Evolutionary conservation across 2,113 vertebrate genomes (phyloP).

Genomic region (Vanacampus margaritifer): DNA sequence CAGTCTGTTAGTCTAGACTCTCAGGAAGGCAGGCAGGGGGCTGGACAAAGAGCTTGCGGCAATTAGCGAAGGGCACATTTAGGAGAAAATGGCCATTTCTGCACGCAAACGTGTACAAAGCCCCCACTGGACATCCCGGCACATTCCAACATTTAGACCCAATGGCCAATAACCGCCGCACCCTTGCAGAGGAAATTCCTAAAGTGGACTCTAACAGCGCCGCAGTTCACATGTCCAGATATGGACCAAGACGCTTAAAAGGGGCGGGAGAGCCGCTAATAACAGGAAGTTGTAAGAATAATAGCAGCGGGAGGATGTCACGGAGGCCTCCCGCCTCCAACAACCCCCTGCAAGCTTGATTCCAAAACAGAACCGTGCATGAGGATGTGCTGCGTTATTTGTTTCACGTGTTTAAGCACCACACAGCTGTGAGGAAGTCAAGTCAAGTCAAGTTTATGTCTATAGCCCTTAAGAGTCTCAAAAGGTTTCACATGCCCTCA

Average conservation of each 20-base stretch:
- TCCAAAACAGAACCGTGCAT: conserved; percentile 15
- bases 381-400: conserved; percentile 9
- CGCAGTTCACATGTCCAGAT: conserved; percentile 44
- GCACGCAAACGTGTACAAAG: conserved; percentile 18
- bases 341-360: conserved; percentile 28
- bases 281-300: conserved; percentile 69
- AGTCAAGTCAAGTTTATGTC: no score
- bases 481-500: no score
- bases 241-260: conserved; percentile 28
- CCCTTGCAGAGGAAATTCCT: conserved; percentile 67
- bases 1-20: conserved; percentile 44
- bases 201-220: conserved; percentile 57
- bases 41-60: conserved; percentile 39
- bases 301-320: conserved; percentile 48
- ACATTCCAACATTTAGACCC: conserved; percentile 54
- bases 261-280: conserved; percentile 55
- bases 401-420: not conserved
- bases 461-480: no score
- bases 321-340: conserved; percentile 14
- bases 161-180: conserved; percentile 55
- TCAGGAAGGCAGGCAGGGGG: conserved; percentile 58
- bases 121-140: conserved; percentile 47
- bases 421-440: not conserved
- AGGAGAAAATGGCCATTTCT: conserved; percentile 30
- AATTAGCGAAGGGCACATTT: conserved; percentile 45